Percentiles rank a stretch among this genome's conserved stretches.
These are phyloP conservation scores for Hypsopygia costalis DNA, from an alignment of 2,888 invertebrate species.

Conservation along the genomic window DNA sequence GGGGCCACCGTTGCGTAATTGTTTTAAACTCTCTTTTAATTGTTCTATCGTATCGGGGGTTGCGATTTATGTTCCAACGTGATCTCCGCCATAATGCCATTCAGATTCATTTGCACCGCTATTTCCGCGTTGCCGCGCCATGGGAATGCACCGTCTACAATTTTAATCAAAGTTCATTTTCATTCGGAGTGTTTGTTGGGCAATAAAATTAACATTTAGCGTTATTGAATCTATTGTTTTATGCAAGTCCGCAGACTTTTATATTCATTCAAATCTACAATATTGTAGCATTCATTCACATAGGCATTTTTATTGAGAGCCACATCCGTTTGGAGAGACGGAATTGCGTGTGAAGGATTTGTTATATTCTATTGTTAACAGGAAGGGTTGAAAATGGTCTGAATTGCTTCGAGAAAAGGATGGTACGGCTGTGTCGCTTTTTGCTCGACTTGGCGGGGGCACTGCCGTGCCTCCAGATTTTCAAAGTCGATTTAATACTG, in stretches of 20 bases:
- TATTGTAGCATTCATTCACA: not conserved
- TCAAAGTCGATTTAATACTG: too few relatives aligned
- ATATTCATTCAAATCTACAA: conserved; percentile 4
- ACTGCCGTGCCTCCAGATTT: too few relatives aligned
- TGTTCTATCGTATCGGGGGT: conserved; percentile 78
- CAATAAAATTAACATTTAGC: conserved; percentile 43
- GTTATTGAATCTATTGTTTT: conserved; percentile 19
- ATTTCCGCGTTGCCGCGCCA: conserved; percentile 67
- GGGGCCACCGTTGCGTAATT: conserved; percentile 75
- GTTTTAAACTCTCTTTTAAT: conserved; percentile 80
- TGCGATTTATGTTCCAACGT: conserved; percentile 74
- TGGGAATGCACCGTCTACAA: conserved; percentile 67
- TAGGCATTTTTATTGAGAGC: conserved; percentile 4
- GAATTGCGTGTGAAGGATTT: too few relatives aligned
- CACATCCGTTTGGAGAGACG: not conserved
- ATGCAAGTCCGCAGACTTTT: conserved; percentile 5
- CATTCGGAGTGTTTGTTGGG: conserved; percentile 41
- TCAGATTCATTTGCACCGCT: conserved; percentile 70
- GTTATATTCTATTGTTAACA: too few relatives aligned
- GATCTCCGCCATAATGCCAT: conserved; percentile 66
- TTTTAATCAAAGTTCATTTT: conserved; percentile 64
- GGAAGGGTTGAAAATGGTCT: too few relatives aligned
- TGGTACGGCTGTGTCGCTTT: too few relatives aligned
- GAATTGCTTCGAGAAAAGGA: too few relatives aligned
- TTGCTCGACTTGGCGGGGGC: too few relatives aligned